Percentiles rank a stretch among this genome's conserved stretches.
phyloP scores from a whole-genome alignment of 2,797 vertebrate genomes.

The Crypturellus tataupa region DNA sequence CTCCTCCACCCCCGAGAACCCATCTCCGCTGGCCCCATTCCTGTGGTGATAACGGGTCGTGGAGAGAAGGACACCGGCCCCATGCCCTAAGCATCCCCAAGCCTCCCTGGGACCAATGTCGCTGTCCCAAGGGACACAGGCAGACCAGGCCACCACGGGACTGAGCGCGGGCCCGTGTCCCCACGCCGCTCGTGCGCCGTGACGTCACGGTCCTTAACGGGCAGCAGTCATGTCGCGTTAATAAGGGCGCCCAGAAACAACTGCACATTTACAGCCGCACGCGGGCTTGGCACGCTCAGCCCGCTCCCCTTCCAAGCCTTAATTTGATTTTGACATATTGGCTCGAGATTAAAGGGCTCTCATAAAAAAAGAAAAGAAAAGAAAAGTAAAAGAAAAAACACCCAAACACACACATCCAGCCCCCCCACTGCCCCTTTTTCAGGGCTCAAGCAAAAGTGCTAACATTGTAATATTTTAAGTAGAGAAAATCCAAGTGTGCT shows the following conservation, averaged over 20 bases:
- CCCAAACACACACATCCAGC: constrained; percentile 38
- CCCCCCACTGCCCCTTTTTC: constrained; percentile 50
- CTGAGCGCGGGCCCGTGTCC: not conserved
- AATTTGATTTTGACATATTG: constrained; percentile 82
- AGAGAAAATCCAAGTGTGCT: constrained; percentile 84
- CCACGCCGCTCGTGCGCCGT: not conserved
- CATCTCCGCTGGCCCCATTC: too few species aligned
- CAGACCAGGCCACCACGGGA: accelerated
- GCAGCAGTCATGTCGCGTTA: constrained; percentile 66
- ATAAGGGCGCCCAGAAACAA: constrained; percentile 77
- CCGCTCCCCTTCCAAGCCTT: constrained; percentile 74
- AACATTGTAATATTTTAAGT: constrained; percentile 83
- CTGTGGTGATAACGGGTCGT: not conserved
- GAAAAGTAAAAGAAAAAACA: not conserved
- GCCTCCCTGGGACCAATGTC: not conserved
- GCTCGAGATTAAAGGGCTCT: constrained; percentile 80
- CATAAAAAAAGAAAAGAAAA: constrained; percentile 38
- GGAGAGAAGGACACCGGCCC: not conserved
- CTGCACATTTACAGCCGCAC: constrained; percentile 73
- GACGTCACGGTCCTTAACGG: constrained; percentile 71
- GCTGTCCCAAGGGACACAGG: accelerated
- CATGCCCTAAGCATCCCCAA: not conserved
- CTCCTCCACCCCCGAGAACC: not conserved
- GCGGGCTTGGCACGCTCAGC: constrained; percentile 70
- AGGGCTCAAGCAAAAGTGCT: constrained; percentile 84